These are phyloP conservation scores for Lacanobia wlatinum DNA, from an alignment of 2,888 invertebrate species.

Conservation along the genomic window DNA sequence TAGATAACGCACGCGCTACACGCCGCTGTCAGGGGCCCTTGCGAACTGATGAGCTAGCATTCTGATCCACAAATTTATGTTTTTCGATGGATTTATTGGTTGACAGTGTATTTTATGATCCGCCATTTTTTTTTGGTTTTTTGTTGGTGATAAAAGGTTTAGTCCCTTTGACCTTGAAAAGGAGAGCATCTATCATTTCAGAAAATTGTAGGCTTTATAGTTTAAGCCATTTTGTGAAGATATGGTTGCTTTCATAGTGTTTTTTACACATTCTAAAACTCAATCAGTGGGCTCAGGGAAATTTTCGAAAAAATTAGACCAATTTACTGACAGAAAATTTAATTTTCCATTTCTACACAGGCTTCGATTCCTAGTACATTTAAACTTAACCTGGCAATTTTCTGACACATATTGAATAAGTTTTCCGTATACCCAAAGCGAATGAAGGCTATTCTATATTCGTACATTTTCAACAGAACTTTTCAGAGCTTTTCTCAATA, in stretches of 20 bases:
- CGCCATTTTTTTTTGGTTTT: neutral
- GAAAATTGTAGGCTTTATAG: neutral
- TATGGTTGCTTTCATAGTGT: too few species aligned
- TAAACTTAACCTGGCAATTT: too few species aligned
- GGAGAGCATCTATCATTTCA: neutral
- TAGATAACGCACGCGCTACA: conserved; percentile 70
- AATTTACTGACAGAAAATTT: neutral
- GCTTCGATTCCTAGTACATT: too few species aligned
- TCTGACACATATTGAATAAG: neutral
- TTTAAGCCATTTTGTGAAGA: neutral
- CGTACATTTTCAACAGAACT: neutral
- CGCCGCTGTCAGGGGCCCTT: conserved; percentile 48
- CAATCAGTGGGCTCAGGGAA: too few species aligned
- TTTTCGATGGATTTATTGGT: conserved; percentile 51
- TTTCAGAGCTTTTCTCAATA: neutral
- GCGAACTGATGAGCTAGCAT: conserved; percentile 54
- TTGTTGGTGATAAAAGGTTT: neutral
- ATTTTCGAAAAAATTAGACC: too few species aligned
- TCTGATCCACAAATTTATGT: conserved; percentile 46
- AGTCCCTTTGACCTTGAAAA: too few species aligned
- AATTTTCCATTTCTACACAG: too few species aligned
- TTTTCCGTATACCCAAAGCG: too few species aligned
- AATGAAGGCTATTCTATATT: neutral
- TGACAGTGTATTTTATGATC: conserved; percentile 6
- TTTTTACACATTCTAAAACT: too few species aligned